Conservation (phyloP, 1,140 invertebrate genomes). For the Ceratina australensis region DNA sequence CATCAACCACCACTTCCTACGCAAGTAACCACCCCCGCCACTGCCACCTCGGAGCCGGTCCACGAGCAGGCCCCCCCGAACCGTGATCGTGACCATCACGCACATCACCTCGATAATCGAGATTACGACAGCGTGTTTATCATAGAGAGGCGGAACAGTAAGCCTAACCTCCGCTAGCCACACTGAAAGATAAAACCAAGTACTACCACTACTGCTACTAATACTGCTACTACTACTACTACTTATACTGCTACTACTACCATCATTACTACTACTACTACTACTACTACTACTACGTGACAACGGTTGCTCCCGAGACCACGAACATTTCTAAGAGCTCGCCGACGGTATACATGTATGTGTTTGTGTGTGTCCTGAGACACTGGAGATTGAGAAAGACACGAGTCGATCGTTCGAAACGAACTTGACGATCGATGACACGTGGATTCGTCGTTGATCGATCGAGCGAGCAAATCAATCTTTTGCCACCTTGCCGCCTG, state of each 20-base stretch:
- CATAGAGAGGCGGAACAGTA: constrained; percentile 86
- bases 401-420: constrained; percentile 55
- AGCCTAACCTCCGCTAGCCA: constrained; percentile 81
- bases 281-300: constrained; percentile 57
- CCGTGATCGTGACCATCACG: constrained; percentile 80
- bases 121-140: constrained; percentile 89
- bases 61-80: constrained; percentile 78
- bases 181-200: constrained; percentile 65
- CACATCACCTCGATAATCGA: constrained; percentile 81
- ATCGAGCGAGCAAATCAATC: constrained; percentile 56
- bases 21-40: constrained; percentile 79
- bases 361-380: constrained; percentile 52
- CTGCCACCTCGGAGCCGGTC: constrained; percentile 78
- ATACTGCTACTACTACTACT: constrained; percentile 46
- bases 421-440: constrained; percentile 47
- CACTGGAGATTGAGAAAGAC: constrained; percentile 22
- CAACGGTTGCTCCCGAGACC: constrained; percentile 61
- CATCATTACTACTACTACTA: constrained; percentile 52
- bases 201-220: constrained; percentile 65
- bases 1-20: constrained; percentile 80
- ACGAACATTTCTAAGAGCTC: constrained; percentile 50
- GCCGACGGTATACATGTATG: constrained; percentile 60
- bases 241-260: constrained; percentile 52
- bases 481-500: constrained; percentile 48
- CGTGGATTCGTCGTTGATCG: constrained; percentile 54